phyloP scores from a whole-genome alignment of 30 jellyfish, hydroid and myxozoan species.

The Thelohanellus kitauei region DNA sequence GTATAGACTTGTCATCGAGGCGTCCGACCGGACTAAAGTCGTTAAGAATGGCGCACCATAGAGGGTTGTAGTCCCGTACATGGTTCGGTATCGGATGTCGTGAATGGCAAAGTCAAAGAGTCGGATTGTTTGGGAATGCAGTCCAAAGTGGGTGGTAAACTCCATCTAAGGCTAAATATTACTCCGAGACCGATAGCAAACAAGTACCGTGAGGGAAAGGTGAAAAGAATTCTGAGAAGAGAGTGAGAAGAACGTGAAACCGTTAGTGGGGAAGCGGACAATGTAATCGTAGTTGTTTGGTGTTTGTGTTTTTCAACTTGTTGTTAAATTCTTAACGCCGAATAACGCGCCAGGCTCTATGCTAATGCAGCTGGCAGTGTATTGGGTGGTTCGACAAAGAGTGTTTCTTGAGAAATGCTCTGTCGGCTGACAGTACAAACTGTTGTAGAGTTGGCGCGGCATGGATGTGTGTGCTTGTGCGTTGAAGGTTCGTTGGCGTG shows the following conservation, averaged over 20 bases:
- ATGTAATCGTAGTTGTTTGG: neutral
- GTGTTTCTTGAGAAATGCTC: too few species aligned
- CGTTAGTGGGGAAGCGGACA: conserved; percentile 6
- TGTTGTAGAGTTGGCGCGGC: too few species aligned
- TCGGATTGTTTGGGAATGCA: conserved; percentile 3
- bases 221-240: conserved; percentile 9
- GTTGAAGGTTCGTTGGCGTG: too few species aligned
- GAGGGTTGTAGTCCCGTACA: conserved; percentile 8
- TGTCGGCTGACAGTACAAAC: too few species aligned
- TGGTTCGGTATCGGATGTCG: neutral
- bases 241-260: conserved; percentile 12
- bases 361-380: too few species aligned
- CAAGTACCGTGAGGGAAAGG: conserved; percentile 6
- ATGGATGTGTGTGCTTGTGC: too few species aligned
- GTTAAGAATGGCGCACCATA: conserved; percentile 4
- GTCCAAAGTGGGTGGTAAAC: conserved; percentile 1
- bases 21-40: neutral
- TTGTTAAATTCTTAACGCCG: too few species aligned
- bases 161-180: conserved; percentile 7
- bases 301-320: too few species aligned
- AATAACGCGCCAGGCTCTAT: too few species aligned
- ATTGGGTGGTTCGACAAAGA: too few species aligned
- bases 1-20: neutral
- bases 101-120: conserved; percentile 1
- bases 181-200: conserved; percentile 6